A percentile compares a stretch with the other conserved stretches of the same genome.
These are phyloP conservation scores for Temnothorax unifasciatus DNA, from an alignment of 2,888 invertebrate species.

Conservation along the genomic window DNA sequence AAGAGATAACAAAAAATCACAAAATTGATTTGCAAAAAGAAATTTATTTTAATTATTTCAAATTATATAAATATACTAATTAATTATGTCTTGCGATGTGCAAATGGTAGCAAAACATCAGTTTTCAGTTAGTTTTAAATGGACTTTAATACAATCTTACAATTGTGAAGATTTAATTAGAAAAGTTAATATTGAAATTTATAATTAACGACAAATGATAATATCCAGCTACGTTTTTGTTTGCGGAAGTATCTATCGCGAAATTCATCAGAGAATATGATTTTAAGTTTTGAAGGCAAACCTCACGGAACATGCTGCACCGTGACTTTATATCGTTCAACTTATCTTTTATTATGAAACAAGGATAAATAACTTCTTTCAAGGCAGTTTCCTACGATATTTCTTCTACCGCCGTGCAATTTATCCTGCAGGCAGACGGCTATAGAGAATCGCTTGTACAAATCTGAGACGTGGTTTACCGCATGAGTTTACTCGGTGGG, in stretches of 20 bases:
- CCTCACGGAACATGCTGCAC: not conserved
- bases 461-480: slow-evolving; percentile 48
- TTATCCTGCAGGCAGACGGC: slow-evolving; percentile 26
- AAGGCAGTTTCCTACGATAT: slow-evolving; percentile 43
- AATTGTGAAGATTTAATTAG: not conserved
- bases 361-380: slow-evolving; percentile 51
- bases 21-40: not conserved
- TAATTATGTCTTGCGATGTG: slow-evolving; percentile 7
- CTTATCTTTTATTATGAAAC: slow-evolving; percentile 54
- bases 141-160: not conserved
- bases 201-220: slow-evolving; percentile 2
- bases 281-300: slow-evolving; percentile 19
- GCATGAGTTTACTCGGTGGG: slow-evolving; percentile 26
- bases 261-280: slow-evolving; percentile 29
- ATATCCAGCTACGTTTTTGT: not conserved
- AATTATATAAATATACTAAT: slow-evolving; percentile 6
- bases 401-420: slow-evolving; percentile 41
- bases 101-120: not conserved
- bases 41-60: not conserved
- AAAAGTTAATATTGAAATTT: slow-evolving; percentile 35
- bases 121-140: slow-evolving; percentile 11
- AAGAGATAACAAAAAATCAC: not conserved
- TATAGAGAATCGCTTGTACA: slow-evolving; percentile 48
- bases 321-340: slow-evolving; percentile 28
- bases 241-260: not conserved